Evolutionary conservation across 1,140 invertebrate species (phyloP).

Genomic region (Aphelenchoides besseyi): DNA sequence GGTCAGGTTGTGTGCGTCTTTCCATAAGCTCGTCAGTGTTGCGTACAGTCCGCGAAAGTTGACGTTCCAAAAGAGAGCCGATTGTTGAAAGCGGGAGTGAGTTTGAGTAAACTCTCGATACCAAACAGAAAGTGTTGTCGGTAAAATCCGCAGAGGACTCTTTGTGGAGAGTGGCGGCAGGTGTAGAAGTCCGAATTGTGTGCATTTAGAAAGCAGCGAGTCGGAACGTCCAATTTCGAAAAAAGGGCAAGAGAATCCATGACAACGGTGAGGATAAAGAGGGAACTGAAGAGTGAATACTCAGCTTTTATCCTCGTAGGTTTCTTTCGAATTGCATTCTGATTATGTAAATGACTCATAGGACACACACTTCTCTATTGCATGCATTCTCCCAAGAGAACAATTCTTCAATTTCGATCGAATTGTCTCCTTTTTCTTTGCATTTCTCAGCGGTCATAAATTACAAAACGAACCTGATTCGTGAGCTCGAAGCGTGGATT

Average conservation of each 20-base stretch:
- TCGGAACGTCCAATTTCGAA: background rate
- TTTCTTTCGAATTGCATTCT: too few relatives aligned
- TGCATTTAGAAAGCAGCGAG: background rate
- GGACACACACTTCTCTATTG: too few relatives aligned
- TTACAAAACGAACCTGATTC: slow-evolving; percentile 62
- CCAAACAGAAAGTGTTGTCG: too few relatives aligned
- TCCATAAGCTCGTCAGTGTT: background rate
- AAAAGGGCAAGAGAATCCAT: too few relatives aligned
- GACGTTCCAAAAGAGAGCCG: slow-evolving; percentile 2
- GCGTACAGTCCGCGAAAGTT: background rate
- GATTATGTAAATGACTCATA: too few relatives aligned
- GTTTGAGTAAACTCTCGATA: too few relatives aligned
- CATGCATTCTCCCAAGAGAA: too few relatives aligned
- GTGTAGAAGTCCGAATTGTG: background rate
- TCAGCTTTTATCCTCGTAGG: background rate
- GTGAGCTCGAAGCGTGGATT: slow-evolving; percentile 64
- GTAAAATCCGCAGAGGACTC: background rate
- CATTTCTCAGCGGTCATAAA: background rate
- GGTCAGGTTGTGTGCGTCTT: too few relatives aligned
- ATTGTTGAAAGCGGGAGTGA: too few relatives aligned
- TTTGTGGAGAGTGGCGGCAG: background rate
- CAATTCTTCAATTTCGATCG: too few relatives aligned
- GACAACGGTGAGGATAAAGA: background rate
- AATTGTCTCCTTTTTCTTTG: slow-evolving; percentile 2
- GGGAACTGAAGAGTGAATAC: background rate